Evolutionary conservation across 30 jellyfish, hydroid and myxozoan genomes (phyloP).

Genomic region (Aurelia coerulea): DNA sequence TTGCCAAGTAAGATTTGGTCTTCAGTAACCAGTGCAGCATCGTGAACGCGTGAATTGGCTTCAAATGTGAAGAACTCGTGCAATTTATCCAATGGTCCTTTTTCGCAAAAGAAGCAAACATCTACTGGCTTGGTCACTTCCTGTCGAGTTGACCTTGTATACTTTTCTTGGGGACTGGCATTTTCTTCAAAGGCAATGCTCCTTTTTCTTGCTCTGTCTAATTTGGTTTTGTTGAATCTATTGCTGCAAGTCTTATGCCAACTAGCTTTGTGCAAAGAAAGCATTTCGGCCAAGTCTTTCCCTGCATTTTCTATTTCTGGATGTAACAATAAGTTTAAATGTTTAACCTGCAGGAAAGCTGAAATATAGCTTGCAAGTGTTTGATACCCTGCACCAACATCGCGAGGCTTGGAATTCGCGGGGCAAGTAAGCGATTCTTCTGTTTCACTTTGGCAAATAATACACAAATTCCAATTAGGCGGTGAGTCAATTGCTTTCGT

Average conservation of each 20-base stretch:
- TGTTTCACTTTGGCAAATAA: background rate
- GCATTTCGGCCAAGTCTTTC: background rate
- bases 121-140: too few species aligned
- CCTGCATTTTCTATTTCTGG: background rate
- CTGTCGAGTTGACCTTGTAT: too few species aligned
- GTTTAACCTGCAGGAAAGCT: background rate
- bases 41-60: too few species aligned
- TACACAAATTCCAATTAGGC: background rate
- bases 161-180: too few species aligned
- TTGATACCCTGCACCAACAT: background rate
- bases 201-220: background rate
- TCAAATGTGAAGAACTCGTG: too few species aligned
- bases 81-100: too few species aligned
- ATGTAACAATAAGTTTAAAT: background rate
- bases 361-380: background rate
- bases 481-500: too few species aligned
- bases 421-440: background rate
- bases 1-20: too few species aligned
- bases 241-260: background rate
- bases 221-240: background rate
- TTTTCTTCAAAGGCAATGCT: too few species aligned
- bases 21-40: too few species aligned
- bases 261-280: background rate
- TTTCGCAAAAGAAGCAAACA: too few species aligned
- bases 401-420: background rate